phyloP scores from a whole-genome alignment of 1,140 invertebrate species.

The Pseudomyrmex sp. region DNA sequence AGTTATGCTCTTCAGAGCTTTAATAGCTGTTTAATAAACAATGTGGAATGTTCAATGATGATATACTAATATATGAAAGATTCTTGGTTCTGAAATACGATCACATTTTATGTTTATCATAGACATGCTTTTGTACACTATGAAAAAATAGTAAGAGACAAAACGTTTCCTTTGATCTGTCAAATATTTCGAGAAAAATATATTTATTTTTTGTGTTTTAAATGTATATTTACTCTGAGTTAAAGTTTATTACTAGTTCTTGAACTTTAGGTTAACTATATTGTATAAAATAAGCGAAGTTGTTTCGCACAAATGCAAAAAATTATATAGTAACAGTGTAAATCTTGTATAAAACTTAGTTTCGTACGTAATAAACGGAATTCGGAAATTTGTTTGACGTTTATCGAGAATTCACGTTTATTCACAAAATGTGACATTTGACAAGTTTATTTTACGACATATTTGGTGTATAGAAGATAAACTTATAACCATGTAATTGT shows the following conservation, averaged over 20 bases:
- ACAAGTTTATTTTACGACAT: no score
- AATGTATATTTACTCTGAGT: background rate
- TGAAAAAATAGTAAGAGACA: background rate
- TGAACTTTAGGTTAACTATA: slow-evolving; percentile 34
- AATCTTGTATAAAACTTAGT: slow-evolving; percentile 41
- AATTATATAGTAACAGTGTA: slow-evolving; percentile 27
- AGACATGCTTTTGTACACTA: slow-evolving; percentile 8
- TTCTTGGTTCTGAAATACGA: slow-evolving; percentile 1
- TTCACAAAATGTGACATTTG: background rate
- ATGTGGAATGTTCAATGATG: background rate
- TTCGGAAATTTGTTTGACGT: slow-evolving; percentile 14
- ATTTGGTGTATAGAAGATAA: no score
- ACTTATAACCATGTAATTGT: no score
- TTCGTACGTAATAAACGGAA: slow-evolving; percentile 5
- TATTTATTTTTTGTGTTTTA: slow-evolving; percentile 4
- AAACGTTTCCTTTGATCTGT: background rate
- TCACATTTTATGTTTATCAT: slow-evolving; percentile 20
- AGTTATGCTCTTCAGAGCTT: slow-evolving; percentile 11
- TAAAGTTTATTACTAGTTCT: slow-evolving; percentile 36
- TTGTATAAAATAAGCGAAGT: slow-evolving; percentile 26
- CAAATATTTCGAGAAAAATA: slow-evolving; percentile 16
- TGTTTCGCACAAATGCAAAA: slow-evolving; percentile 26
- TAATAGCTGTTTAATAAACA: background rate
- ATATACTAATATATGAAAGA: background rate
- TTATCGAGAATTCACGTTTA: background rate